phyloP scores from a whole-genome alignment of 2,797 vertebrate genomes.

The Gymnothorax javanicus region DNA sequence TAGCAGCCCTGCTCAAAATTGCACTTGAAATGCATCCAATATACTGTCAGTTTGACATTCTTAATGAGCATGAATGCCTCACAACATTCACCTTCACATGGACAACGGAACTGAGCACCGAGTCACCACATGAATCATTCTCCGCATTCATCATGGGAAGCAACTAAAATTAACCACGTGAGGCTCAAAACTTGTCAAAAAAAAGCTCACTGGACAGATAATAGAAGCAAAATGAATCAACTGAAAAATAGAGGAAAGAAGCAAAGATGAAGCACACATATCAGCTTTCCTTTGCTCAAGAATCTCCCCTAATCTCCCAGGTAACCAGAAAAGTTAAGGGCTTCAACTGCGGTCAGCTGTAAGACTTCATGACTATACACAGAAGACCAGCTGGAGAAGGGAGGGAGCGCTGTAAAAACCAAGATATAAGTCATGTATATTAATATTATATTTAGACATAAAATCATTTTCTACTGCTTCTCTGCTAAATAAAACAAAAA shows the following conservation, averaged over 20 bases:
- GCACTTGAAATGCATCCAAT: conserved; percentile 14
- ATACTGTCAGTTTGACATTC: conserved; percentile 7
- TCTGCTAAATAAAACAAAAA: no score
- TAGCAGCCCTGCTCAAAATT: conserved; percentile 6
- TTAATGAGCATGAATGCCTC: neutral
- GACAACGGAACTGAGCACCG: neutral
- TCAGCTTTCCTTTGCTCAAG: neutral
- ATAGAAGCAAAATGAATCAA: neutral
- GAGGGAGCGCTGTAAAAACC: neutral
- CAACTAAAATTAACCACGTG: neutral
- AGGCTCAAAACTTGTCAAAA: neutral
- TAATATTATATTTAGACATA: no score
- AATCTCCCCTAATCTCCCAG: neutral
- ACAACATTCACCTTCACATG: neutral
- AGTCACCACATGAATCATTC: neutral
- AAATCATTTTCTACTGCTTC: no score
- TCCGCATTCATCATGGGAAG: neutral
- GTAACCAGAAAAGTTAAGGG: conserved; percentile 25
- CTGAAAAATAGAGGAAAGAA: neutral
- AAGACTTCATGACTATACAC: conserved; percentile 21
- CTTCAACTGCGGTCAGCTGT: neutral
- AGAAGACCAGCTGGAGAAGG: neutral
- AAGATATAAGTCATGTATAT: no score
- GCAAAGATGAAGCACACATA: neutral
- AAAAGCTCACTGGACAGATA: neutral